phyloP scores from a whole-genome alignment of 2,797 vertebrate genomes.

The Tympanoctomys barrerae region DNA sequence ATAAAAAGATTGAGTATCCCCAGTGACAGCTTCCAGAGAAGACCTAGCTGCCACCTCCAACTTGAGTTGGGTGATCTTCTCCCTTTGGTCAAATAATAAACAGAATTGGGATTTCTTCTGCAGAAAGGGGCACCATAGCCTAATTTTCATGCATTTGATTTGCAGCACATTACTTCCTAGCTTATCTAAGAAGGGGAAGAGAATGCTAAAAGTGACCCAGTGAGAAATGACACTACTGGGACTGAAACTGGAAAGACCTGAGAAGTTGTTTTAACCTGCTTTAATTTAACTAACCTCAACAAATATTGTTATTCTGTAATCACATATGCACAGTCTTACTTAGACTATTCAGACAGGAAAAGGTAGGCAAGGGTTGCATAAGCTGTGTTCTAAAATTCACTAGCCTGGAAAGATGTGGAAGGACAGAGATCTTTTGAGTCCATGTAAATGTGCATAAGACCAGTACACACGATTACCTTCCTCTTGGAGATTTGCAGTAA shows the following conservation, averaged over 20 bases:
- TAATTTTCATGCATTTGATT: background rate
- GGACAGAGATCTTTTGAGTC: background rate
- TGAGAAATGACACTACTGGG: background rate
- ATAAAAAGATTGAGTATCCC: background rate
- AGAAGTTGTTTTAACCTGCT: background rate
- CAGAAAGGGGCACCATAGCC: background rate
- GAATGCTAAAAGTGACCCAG: background rate
- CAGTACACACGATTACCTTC: background rate
- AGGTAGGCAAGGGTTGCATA: background rate
- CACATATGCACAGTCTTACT: background rate
- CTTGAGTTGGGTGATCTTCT: background rate
- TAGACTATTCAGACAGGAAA: background rate
- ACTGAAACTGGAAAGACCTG: background rate
- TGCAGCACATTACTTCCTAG: background rate
- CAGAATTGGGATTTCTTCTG: background rate
- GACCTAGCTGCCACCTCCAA: background rate
- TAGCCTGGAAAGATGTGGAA: background rate
- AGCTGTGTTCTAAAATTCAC: background rate
- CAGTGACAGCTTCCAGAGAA: background rate
- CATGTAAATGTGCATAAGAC: background rate
- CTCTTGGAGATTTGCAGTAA: background rate
- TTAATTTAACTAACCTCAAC: background rate
- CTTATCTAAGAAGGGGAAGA: background rate
- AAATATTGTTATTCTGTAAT: background rate
- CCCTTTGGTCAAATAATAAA: background rate